Percentiles rank a stretch among this genome's conserved stretches.
phyloP scores from a whole-genome alignment of 2,113 vertebrate species.

The Amazona vittata region DNA sequence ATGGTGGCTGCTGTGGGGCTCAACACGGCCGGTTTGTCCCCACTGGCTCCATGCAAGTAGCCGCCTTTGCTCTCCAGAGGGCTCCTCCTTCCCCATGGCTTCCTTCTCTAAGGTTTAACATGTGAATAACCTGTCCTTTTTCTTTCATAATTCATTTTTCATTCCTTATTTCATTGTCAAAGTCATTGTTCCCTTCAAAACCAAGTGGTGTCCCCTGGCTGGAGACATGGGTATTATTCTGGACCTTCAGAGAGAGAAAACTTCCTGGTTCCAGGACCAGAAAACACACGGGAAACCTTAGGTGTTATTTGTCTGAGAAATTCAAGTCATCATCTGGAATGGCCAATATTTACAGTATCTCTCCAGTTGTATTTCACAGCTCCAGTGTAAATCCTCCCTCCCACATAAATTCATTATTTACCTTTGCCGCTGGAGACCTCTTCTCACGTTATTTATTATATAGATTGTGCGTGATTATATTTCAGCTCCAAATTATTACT shows the following conservation, averaged over 20 bases:
- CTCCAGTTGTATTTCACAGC: not conserved
- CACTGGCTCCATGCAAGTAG: not conserved
- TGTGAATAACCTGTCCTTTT: not conserved
- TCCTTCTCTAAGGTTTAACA: not conserved
- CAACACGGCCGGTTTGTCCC: not conserved
- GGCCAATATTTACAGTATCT: not conserved
- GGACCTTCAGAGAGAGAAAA: not conserved
- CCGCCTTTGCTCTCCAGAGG: not conserved
- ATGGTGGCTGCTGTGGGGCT: not conserved
- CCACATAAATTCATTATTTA: not conserved
- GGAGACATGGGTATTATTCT: not conserved
- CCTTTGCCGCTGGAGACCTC: not conserved
- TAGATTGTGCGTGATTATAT: conserved; percentile 6
- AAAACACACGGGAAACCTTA: not conserved
- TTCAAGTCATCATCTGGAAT: not conserved
- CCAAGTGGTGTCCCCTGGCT: not conserved
- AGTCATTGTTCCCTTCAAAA: not conserved
- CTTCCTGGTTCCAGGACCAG: not conserved
- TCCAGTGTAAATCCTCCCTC: not conserved
- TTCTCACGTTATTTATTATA: not conserved
- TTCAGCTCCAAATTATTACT: conserved; percentile 41
- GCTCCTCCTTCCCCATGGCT: not conserved
- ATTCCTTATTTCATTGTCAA: not conserved
- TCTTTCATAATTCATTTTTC: not conserved
- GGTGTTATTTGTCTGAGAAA: not conserved